Base-by-base conservation (phyloP, 2,888 invertebrate species). In the Dasysyrphus tricinctus region DNA sequence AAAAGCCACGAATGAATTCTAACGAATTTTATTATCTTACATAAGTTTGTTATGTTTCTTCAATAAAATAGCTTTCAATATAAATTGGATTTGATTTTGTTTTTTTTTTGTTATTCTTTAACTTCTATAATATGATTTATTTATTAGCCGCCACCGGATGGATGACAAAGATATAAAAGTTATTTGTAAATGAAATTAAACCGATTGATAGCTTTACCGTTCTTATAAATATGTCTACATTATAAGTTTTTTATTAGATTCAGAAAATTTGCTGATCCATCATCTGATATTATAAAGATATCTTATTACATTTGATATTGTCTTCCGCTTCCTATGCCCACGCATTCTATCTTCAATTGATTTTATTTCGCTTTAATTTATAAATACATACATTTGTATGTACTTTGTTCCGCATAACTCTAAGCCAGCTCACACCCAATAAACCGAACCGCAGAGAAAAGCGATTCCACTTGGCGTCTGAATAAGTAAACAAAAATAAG, bases 261-360 rank as follows among this genome's bases (percentile, higher is more conserved):
- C 11, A n/a, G 8, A 56, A 34, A 12, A 34, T 42, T 42, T 24
- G 61, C 37, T 61, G 61, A 61, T 61, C 42, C 42, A 42, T 42
- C 61, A 42, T 54, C 54, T 29, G 24, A 42, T 42, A 61, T 24
- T 42, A 61, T 24, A 39, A 61, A 42, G 14, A 42, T 61, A 61
- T 61, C 61, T 24, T 24, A 2, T 61, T 61, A 42, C 57, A 11
- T 42, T 61, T 42, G 39, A 39, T 39, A 59, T 37, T 19, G 12
- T 3, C 59, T 59, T 61, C 61, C 61, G 61, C 42, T 61, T 61
- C 39, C 61, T 61, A 42, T 61, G 14, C 39, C 61, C 61, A 61
- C 61, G 39, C 24, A 61, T 61, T 61, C 61, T 14, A 1, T 39
- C 3, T 12, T 61, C 34, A 57, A 57, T 57, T 57, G 57, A 57